These are phyloP conservation scores for Smithornis capensis DNA, from an alignment of 2,113 vertebrate genomes.

Conservation along the genomic window DNA sequence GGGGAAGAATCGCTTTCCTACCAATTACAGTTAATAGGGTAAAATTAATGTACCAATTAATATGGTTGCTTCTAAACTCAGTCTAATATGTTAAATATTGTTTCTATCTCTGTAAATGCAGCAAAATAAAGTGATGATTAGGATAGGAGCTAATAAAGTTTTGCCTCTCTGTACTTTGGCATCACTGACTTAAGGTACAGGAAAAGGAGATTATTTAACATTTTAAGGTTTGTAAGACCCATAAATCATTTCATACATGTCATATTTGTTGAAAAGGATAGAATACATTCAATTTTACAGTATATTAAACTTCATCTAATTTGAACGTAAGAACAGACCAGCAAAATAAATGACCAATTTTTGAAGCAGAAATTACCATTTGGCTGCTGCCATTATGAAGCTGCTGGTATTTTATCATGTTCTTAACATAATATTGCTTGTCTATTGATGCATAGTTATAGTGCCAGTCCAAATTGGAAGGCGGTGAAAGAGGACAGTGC, in stretches of 20 bases:
- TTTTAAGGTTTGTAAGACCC: conserved; percentile 75
- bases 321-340: conserved; percentile 82
- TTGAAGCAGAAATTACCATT: conserved; percentile 85
- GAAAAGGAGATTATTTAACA: conserved; percentile 79
- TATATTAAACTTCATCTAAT: conserved; percentile 86
- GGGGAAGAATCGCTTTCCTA: conserved; percentile 65
- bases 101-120: neutral
- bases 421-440: conserved; percentile 85
- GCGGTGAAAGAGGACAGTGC: conserved; percentile 73
- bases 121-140: conserved; percentile 10
- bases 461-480: conserved; percentile 80
- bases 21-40: conserved; percentile 75
- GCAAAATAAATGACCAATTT: conserved; percentile 88
- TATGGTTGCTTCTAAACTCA: conserved; percentile 60
- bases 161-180: conserved; percentile 69
- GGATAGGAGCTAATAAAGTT: conserved; percentile 70
- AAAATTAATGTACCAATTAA: conserved; percentile 82
- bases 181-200: conserved; percentile 71
- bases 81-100: conserved; percentile 20
- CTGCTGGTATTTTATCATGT: conserved; percentile 82
- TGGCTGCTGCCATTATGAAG: conserved; percentile 80
- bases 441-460: conserved; percentile 82
- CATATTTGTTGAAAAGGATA: conserved; percentile 80
- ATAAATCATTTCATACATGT: conserved; percentile 80
- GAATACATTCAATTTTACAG: conserved; percentile 85